phyloP scores from a whole-genome alignment of 2,113 vertebrate species.

The Stegostoma tigrinum region DNA sequence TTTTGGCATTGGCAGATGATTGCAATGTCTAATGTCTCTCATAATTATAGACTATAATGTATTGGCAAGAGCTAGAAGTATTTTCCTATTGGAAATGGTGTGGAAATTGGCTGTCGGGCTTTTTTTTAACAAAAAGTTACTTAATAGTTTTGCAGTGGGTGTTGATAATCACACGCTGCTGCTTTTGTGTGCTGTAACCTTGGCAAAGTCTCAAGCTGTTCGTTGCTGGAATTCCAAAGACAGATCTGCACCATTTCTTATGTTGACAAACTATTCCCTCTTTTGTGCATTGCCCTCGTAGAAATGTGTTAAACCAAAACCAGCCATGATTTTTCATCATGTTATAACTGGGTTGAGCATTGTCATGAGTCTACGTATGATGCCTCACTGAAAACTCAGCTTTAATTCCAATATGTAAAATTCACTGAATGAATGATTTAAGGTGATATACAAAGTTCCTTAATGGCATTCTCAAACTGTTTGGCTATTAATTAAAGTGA shows the following conservation, averaged over 20 bases:
- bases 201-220: neutral
- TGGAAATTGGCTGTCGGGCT: neutral
- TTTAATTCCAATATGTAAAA: neutral
- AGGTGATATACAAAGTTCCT: neutral
- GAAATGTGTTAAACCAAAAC: neutral
- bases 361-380: neutral
- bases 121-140: neutral
- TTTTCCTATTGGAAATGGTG: neutral
- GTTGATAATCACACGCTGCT: neutral
- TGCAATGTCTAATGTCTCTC: neutral
- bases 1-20: neutral
- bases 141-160: neutral
- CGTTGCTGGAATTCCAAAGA: neutral
- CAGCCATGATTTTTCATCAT: neutral
- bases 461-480: neutral
- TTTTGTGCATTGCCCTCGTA: neutral
- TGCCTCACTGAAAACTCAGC: neutral
- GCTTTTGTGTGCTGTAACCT: neutral
- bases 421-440: neutral
- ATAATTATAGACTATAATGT: neutral
- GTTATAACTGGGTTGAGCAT: neutral
- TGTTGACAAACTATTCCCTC: neutral
- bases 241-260: neutral
- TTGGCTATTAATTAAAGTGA: neutral
- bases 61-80: neutral